Evolutionary conservation across 2,113 vertebrate genomes (phyloP).

Genomic region (Limanda limanda): DNA sequence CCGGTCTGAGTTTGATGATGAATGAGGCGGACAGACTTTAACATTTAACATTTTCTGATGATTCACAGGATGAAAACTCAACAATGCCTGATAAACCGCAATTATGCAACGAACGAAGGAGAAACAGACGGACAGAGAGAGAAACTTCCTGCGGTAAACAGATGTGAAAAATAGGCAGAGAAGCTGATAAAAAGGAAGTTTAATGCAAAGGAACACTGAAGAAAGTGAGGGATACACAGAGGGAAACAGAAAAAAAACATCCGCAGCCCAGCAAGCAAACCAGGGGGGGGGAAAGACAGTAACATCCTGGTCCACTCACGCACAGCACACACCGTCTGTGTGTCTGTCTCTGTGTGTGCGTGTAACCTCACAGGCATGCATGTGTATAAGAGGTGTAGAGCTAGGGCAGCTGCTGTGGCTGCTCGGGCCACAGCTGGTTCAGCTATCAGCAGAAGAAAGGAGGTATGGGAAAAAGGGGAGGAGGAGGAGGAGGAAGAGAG

Average conservation of each 20-base stretch:
- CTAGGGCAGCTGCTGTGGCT: conserved; percentile 50
- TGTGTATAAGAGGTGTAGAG: conserved; percentile 44
- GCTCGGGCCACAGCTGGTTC: conserved; percentile 60
- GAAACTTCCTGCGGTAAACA: conserved; percentile 11
- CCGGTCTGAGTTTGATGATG: background rate
- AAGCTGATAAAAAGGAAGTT: background rate
- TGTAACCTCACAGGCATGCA: conserved; percentile 16
- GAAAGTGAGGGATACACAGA: conserved; percentile 49
- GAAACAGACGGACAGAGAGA: conserved; percentile 16
- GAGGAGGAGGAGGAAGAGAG: conserved; percentile 17
- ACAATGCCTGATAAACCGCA: conserved; percentile 26
- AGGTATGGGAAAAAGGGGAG: conserved; percentile 18
- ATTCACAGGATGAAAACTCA: conserved; percentile 25
- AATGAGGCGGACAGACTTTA: conserved; percentile 21
- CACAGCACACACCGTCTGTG: conserved; percentile 25
- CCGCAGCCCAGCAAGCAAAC: conserved; percentile 52
- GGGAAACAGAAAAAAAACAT: conserved; percentile 65
- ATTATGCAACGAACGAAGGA: conserved; percentile 20
- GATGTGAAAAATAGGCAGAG: conserved; percentile 5
- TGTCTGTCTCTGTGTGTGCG: conserved; percentile 21
- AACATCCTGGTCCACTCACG: conserved; percentile 55
- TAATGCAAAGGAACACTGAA: conserved; percentile 34
- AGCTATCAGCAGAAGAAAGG: conserved; percentile 49
- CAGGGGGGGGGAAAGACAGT: conserved; percentile 49
- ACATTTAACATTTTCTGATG: conserved; percentile 25